These are phyloP conservation scores for Sminthurides bifidus DNA, from an alignment of 1,140 invertebrate species.

Conservation along the genomic window DNA sequence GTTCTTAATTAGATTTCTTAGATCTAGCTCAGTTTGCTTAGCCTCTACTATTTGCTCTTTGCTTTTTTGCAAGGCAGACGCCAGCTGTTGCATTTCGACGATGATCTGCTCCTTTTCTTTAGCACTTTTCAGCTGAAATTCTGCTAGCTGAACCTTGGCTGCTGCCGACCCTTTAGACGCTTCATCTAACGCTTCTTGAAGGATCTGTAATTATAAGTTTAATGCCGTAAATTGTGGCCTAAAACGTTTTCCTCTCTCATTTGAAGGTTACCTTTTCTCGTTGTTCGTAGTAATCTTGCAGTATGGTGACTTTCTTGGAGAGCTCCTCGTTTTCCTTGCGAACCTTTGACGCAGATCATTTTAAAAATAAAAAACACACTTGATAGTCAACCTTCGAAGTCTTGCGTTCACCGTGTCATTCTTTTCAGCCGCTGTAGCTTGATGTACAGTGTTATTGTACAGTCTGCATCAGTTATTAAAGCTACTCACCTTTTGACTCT, in stretches of 20 bases:
- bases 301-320: conserved; percentile 19
- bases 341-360: conserved; percentile 17
- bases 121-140: conserved; percentile 25
- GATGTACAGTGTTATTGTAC: too few relatives aligned
- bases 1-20: conserved; percentile 21
- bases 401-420: too few relatives aligned
- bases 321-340: conserved; percentile 28
- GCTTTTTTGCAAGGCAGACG: conserved; percentile 17
- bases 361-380: not conserved
- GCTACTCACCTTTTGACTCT: conserved; percentile 15
- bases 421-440: too few relatives aligned
- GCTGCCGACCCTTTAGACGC: conserved; percentile 3
- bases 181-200: conserved; percentile 27
- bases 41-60: conserved; percentile 29
- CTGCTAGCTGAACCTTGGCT: conserved; percentile 16
- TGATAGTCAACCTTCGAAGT: too few relatives aligned
- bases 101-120: conserved; percentile 27
- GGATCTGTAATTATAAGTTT: conserved; percentile 13
- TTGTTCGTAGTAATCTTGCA: conserved; percentile 27
- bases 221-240: not conserved
- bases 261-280: conserved; percentile 27
- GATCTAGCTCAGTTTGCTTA: conserved; percentile 22
- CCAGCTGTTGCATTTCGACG: conserved; percentile 29
- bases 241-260: not conserved
- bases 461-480: too few relatives aligned